Evolutionary conservation across 2,888 invertebrate genomes (phyloP), one percentile per base, ranked within the genome.

Genomic region (Eilema griseolum): DNA sequence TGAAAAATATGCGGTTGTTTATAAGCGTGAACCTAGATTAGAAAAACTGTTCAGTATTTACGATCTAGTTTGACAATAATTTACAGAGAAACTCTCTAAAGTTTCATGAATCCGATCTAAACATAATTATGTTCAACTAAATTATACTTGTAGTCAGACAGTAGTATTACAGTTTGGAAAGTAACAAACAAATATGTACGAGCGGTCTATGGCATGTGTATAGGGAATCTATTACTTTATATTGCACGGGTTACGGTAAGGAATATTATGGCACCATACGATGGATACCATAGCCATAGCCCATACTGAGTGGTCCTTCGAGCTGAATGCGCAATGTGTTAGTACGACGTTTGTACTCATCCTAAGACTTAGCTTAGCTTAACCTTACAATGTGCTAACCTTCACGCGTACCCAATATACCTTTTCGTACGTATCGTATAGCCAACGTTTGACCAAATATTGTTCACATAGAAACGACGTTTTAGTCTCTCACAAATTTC

Each of bases 391-490:
- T 37, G 37, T 37, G 37, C 37, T 37, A 37, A 12, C 37, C 12
- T 37, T 37, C 37, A 11, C 4, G 1, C 12, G 1, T 37, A 37
- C 37, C 33, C 8, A 33, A 1, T 7, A 33, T 1, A 33, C 33
- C 33, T 12, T 37, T 37, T 37, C 33, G 33, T 37, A 37, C 1
- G 12, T 37, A 37, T 11, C 11, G 46, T 20, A 20, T 46, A 52
- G 52, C n/a, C 52, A 52, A n/a, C n/a, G 10, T n/a, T 52, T 7
- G 52, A 52, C 10, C n/a, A n/a, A n/a, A 52, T 7, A 52, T n/a
- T 20, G 7, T 20, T 69, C 24, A 67, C 46, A 65, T 20, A 24
- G 20, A 11, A 28, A 63, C 73, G 64, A 73, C 74, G 74, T 71
- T 28, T 33, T 66, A 60, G 20, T 70, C 52, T 70, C 16, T 28